A percentile compares a stretch with the other conserved stretches of the same genome.
These are phyloP conservation scores for Axinella damicornis DNA, from an alignment of 37 sponge, comb jelly and placozoan genomes.

Conservation along the genomic window DNA sequence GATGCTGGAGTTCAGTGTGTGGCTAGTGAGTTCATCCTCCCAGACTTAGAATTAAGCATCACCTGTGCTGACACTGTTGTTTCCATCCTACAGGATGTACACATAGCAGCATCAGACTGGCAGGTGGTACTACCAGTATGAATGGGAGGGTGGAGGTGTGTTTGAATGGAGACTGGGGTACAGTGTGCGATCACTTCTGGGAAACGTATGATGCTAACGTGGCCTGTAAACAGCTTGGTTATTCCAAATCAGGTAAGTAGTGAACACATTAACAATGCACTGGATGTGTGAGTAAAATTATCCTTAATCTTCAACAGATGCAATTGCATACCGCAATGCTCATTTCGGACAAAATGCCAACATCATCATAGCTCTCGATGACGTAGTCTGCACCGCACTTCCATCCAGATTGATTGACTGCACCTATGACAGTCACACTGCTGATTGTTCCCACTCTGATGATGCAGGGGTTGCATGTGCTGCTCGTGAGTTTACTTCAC, in stretches of 20 bases:
- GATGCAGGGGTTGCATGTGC: conserved; percentile 12
- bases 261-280: no score
- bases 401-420: conserved; percentile 20
- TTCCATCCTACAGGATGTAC: conserved; percentile 4
- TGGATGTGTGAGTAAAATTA: no score
- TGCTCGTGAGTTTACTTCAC: no score
- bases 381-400: conserved; percentile 19
- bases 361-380: neutral
- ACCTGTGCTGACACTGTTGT: neutral
- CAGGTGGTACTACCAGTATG: conserved; percentile 18
- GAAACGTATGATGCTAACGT: neutral
- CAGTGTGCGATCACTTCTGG: conserved; percentile 58
- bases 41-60: no score
- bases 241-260: neutral
- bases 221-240: conserved; percentile 1
- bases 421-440: conserved; percentile 5
- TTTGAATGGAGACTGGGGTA: conserved; percentile 53
- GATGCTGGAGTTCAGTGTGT: no score
- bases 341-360: no score
- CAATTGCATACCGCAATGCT: neutral
- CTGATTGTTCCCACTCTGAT: conserved; percentile 30
- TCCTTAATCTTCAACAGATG: no score
- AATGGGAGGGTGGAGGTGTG: conserved; percentile 64
- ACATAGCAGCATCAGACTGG: conserved; percentile 41
- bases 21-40: no score